A percentile compares a stretch with the other conserved stretches of the same genome.
Conservation (phyloP, 2,888 invertebrate species). For the Drosophila melanosoma region DNA sequence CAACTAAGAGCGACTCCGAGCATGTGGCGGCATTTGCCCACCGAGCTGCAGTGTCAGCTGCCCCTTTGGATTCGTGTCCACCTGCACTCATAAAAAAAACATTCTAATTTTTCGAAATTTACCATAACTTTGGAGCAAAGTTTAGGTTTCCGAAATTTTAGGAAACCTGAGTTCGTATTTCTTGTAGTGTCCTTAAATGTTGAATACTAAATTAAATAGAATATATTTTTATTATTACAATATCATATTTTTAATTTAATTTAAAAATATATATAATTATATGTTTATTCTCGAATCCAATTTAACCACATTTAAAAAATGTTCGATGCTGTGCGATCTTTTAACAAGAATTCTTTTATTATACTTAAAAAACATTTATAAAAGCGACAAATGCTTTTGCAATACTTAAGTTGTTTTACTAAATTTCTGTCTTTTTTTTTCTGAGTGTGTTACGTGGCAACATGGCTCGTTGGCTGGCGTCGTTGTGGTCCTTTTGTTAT, state of each 20-base stretch:
- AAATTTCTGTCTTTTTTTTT: neutral
- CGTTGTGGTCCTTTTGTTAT: conserved; percentile 55
- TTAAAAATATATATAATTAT: no score
- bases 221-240: no score
- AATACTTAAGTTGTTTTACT: neutral
- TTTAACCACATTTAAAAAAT: no score
- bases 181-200: no score
- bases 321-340: neutral
- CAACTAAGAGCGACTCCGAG: conserved; percentile 46
- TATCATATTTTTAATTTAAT: no score
- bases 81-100: conserved; percentile 4
- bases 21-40: conserved; percentile 36
- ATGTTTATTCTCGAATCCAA: no score
- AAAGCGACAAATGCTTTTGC: neutral
- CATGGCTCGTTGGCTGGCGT: conserved; percentile 6
- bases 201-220: no score
- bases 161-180: neutral
- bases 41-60: conserved; percentile 38
- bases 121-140: neutral
- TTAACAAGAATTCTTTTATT: neutral
- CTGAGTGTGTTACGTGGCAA: neutral
- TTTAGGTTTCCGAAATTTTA: neutral
- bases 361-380: neutral
- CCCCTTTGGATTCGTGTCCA: conserved; percentile 57
- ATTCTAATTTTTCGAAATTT: neutral